Percentiles rank a stretch among this genome's conserved stretches.
These are phyloP conservation scores for Takifugu rubripes DNA, from an alignment of 2,797 vertebrate genomes.

Conservation along the genomic window DNA sequence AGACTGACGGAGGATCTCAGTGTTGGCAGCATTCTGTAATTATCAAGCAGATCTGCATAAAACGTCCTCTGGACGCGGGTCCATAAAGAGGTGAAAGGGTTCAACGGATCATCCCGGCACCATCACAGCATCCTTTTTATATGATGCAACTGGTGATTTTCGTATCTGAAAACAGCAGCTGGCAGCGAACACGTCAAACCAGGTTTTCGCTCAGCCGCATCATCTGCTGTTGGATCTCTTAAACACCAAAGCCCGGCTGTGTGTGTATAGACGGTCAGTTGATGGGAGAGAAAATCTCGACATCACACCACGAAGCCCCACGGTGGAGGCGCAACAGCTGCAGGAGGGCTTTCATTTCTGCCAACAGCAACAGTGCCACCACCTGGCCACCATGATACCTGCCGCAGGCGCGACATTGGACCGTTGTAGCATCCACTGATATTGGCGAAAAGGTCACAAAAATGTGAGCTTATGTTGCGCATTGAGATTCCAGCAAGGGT, in stretches of 20 bases:
- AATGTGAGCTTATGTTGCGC: background rate
- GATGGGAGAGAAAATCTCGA: no score
- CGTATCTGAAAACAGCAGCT: constrained; percentile 21
- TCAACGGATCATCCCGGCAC: no score
- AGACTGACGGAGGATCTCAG: no score
- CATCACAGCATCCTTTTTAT: constrained; percentile 2
- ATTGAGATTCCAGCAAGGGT: background rate
- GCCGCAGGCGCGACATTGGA: constrained; percentile 16
- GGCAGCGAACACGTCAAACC: background rate
- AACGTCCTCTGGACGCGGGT: no score
- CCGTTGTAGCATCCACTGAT: background rate
- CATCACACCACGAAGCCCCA: background rate
- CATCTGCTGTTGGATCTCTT: background rate
- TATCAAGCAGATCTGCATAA: no score
- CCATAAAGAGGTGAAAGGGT: no score
- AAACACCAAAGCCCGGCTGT: background rate
- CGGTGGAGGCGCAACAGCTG: constrained; percentile 9
- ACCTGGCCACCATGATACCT: constrained; percentile 55
- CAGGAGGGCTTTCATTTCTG: constrained; percentile 41
- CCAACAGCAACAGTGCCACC: constrained; percentile 76
- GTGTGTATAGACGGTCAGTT: background rate
- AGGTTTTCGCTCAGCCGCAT: background rate
- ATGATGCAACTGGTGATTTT: constrained; percentile 19
- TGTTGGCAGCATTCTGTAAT: no score
- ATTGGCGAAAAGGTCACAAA: no score